Base-by-base conservation (phyloP, 2,797 vertebrate species). In the Falco novaeseelandiae region DNA sequence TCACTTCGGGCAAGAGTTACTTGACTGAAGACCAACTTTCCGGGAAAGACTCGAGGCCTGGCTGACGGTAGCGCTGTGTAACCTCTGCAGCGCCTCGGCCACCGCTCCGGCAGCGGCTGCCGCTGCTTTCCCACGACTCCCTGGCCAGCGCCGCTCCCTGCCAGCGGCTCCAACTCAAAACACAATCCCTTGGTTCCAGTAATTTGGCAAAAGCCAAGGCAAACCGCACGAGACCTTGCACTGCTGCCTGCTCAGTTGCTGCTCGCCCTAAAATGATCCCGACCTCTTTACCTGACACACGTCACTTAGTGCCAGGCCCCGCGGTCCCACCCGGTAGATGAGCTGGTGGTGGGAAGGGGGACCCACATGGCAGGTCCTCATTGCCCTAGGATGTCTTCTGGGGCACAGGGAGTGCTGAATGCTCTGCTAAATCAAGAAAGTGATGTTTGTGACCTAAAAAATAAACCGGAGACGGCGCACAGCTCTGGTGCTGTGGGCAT, bases 151-250 rank as follows among this genome's bases (percentile, higher is more conserved):
- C 9, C 15, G 32, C 51, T 51, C 26, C 22, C 54, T 46, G 49
- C 61, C 51, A 42, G 36, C 13, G 0, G 8, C 55, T 54, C 8
- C 0, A 1, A 29, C 38, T 44, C 55, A 11, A 58, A 26, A 3
- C 1, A 0, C 6, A 2, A 2, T 14, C 20, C 40, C 52, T 48
- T 10, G 0, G 8, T 2, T 27, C 49, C 65, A 5, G 1, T 15
- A 13, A 19, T 54, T 59, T 32, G 13, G 25, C 12, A 15, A 51
- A 80, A 25, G 20, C 32, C 8, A 10, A 14, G 7, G 27, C 30
- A 70, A 48, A 54, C 38, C 21, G 14, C 1, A 0, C 2, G 0
- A 59, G 51, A 26, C 14, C 49, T 40, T 4, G 17, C n/a, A 11
- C 27, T 23, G 4, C 20, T 18, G 10, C 65, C 66, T 23, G 25